Conservation (phyloP, 2,113 vertebrate species). For the Indicator maculatus region DNA sequence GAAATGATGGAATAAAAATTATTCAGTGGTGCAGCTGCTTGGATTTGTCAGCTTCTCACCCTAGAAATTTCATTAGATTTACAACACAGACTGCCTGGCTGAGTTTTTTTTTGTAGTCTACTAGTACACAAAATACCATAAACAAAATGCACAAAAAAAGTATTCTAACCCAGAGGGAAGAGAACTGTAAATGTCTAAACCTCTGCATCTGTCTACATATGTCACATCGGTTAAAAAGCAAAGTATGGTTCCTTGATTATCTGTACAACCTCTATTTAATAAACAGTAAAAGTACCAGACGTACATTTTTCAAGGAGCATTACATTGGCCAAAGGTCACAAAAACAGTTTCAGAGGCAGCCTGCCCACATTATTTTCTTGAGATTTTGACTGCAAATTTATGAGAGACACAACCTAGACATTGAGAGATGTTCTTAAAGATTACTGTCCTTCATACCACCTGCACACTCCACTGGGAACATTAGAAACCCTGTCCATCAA, state of each 20-base stretch:
- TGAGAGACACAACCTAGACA: slow-evolving; percentile 61
- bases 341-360: slow-evolving; percentile 72
- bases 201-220: neutral
- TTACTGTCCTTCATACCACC: slow-evolving; percentile 62
- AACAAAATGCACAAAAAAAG: neutral
- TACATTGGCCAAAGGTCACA: slow-evolving; percentile 66
- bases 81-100: neutral
- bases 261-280: slow-evolving; percentile 49
- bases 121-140: neutral
- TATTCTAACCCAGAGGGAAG: neutral
- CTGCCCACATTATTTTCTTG: slow-evolving; percentile 65
- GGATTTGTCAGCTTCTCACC: slow-evolving; percentile 8
- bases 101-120: neutral
- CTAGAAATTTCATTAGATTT: slow-evolving; percentile 15
- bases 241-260: slow-evolving; percentile 45
- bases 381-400: slow-evolving; percentile 75
- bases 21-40: neutral
- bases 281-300: slow-evolving; percentile 21
- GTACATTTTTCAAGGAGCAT: slow-evolving; percentile 56
- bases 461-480: slow-evolving; percentile 68
- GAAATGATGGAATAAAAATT: neutral
- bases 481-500: slow-evolving; percentile 76
- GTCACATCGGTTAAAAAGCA: slow-evolving; percentile 42
- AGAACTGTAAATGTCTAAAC: slow-evolving; percentile 40
- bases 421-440: slow-evolving; percentile 64